A percentile compares a stretch with the other conserved stretches of the same genome.
Evolutionary conservation across 2,113 vertebrate species (phyloP).

Genomic region (Halichoerus grypus): DNA sequence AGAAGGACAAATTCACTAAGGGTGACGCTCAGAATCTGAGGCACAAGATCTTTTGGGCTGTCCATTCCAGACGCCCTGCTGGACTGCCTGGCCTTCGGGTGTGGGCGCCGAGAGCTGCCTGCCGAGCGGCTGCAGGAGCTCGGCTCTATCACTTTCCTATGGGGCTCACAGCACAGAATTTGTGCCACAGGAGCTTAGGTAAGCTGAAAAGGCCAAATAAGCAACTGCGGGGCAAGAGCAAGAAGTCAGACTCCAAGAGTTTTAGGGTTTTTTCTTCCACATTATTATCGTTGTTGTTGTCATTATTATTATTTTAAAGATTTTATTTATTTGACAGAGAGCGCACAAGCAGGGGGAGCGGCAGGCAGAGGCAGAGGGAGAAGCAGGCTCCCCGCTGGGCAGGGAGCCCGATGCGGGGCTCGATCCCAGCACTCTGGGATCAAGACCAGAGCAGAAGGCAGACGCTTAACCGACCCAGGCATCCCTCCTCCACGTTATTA

Average conservation of each 20-base stretch:
- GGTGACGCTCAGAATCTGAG: not conserved
- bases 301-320: not conserved
- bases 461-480: not conserved
- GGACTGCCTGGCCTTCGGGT: not conserved
- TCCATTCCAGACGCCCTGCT: no score
- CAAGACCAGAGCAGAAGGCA: not conserved
- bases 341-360: not conserved
- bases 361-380: not conserved
- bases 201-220: not conserved
- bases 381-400: not conserved
- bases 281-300: not conserved
- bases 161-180: not conserved
- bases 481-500: not conserved
- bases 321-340: not conserved
- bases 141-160: not conserved
- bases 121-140: not conserved
- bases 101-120: rapidly evolving
- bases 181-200: not conserved
- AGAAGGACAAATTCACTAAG: constrained; percentile 28
- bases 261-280: not conserved
- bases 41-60: not conserved
- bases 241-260: not conserved
- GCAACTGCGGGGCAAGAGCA: not conserved
- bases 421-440: not conserved
- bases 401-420: not conserved